These are phyloP conservation scores for Tyrannus savana DNA, from an alignment of 2,113 vertebrate species.

Conservation along the genomic window DNA sequence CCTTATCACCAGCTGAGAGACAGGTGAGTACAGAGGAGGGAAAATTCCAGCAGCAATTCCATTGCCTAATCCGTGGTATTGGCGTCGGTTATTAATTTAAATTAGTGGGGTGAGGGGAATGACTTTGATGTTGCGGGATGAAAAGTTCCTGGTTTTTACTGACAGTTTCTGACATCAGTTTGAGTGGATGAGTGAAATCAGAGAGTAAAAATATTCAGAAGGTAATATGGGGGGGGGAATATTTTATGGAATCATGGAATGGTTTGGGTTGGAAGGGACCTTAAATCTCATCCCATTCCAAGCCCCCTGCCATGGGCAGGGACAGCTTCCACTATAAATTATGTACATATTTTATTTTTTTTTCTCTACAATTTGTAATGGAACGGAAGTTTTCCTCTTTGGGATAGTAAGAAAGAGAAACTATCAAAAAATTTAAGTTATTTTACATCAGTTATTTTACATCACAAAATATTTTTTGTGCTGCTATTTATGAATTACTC, in stretches of 20 bases:
- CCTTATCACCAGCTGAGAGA: neutral
- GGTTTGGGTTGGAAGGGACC: neutral
- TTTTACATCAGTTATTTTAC: neutral
- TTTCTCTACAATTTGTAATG: neutral
- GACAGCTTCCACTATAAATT: neutral
- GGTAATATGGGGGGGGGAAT: neutral
- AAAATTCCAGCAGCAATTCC: neutral
- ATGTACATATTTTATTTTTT: neutral
- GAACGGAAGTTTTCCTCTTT: neutral
- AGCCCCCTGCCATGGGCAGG: neutral
- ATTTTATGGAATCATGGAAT: neutral
- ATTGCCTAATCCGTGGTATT: neutral
- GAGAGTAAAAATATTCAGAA: neutral
- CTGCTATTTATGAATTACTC: neutral
- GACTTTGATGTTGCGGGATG: neutral
- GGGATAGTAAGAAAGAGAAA: neutral
- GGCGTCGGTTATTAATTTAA: neutral
- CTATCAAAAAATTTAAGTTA: neutral
- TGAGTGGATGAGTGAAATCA: neutral
- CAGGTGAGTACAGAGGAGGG: conserved; percentile 50
- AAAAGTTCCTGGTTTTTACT: neutral
- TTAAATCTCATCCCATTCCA: neutral
- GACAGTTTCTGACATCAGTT: neutral
- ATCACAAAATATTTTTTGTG: neutral
- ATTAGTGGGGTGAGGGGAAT: neutral